These are phyloP conservation scores for Motacilla tschutschensis DNA, from an alignment of 2,113 vertebrate species.

Conservation along the genomic window DNA sequence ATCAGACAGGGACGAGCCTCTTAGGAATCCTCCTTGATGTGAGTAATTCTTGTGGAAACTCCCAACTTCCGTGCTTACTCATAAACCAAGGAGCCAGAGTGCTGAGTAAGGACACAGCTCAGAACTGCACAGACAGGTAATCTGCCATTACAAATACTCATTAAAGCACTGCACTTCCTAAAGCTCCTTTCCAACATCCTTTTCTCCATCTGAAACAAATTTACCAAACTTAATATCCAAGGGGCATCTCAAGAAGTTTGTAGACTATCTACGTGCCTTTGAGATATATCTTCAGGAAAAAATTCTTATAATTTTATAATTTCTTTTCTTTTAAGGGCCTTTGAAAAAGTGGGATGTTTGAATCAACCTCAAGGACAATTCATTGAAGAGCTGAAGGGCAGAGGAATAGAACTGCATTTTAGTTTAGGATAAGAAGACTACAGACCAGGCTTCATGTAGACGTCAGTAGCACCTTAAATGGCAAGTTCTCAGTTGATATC, in stretches of 20 bases:
- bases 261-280: background rate
- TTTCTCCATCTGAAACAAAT: background rate
- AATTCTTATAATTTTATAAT: too few relatives aligned
- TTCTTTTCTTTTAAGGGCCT: background rate
- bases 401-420: background rate
- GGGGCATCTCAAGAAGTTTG: background rate
- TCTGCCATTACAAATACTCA: background rate
- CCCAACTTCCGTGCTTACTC: slow-evolving; percentile 30
- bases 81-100: background rate
- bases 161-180: background rate
- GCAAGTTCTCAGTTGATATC: background rate
- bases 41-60: slow-evolving; percentile 8
- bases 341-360: background rate
- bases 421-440: background rate
- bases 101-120: background rate
- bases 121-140: background rate
- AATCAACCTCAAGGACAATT: background rate
- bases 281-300: fast-evolving
- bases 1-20: background rate
- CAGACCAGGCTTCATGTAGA: background rate
- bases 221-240: background rate
- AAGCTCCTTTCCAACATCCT: background rate
- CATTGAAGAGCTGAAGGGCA: background rate
- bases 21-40: background rate
- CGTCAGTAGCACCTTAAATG: background rate